Base-by-base conservation (phyloP, 2,888 invertebrate species). In the Chaetogeoica ovagalla region DNA sequence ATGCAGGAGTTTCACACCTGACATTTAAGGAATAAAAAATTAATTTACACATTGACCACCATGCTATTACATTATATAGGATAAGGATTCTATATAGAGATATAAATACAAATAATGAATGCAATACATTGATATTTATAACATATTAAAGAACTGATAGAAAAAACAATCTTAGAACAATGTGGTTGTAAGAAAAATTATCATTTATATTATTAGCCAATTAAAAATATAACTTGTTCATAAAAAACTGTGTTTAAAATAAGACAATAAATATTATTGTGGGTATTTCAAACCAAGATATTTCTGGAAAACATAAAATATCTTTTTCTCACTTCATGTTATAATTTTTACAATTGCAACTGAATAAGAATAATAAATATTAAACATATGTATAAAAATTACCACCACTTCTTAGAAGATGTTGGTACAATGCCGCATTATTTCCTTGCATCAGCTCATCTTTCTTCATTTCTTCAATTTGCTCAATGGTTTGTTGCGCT, bases 401-500 rank as follows among this genome's bases (percentile, higher is more conserved):
- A 79, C 79, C 79, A 8, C 79, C 65, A 57, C 57, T 79, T 70
- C 69, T 62, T 17, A 79, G 52, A 39, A 79, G 62, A 62, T 79
- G 79, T 79, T 79, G 79, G 17, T 79, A 79, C 65, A 79, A 71
- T 43, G 79, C 79, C 8, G 79, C 60, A 79, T 74, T 81, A 59
- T 82, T 81, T 55, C 77, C 71, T 37, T 77, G 68, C 57, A 82
- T 52, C 39, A 81, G 0, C 57, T 83, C 83, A 21, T 69, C 70
- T 76, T 82, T 82, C 63, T 83, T 83, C 43, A 83, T 68, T 73
- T 83, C 83, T 82, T 83, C 83, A 21, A 83, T 83, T 82, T 83
- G 82, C 81, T 82, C 81, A 23, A 83, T 82, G n/a, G 83, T 83
- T 79, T 83, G 82, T 59, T 82, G 76, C 19, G 83, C 83, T 63